phyloP scores from a whole-genome alignment of 2,113 vertebrate species.

The Brachypteracias leptosomus region DNA sequence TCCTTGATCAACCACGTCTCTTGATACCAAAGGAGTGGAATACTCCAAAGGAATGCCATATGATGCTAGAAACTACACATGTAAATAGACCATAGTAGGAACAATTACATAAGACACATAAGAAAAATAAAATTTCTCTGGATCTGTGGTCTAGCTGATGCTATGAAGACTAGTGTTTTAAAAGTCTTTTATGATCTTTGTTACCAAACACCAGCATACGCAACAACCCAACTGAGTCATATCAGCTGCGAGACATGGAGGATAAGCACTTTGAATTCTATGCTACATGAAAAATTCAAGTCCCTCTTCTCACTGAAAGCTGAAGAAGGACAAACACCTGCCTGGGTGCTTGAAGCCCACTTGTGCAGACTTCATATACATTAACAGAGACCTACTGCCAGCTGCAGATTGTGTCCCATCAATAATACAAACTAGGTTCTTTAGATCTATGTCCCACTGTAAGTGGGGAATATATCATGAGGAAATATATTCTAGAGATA shows the following conservation, averaged over 20 bases:
- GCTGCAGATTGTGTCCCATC: background rate
- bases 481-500: background rate
- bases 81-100: background rate
- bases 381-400: background rate
- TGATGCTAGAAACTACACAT: background rate
- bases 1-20: background rate
- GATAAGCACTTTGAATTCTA: background rate
- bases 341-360: accelerated
- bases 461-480: background rate
- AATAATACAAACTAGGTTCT: background rate
- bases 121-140: background rate
- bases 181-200: background rate
- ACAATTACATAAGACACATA: background rate
- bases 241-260: background rate
- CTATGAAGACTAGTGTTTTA: background rate
- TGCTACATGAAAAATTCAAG: background rate
- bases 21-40: background rate
- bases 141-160: background rate
- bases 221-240: background rate
- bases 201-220: background rate
- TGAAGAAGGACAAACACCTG: background rate
- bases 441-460: background rate
- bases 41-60: background rate
- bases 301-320: background rate
- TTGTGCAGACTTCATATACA: background rate